phyloP scores from a whole-genome alignment of 2,113 vertebrate species.

The Beaufortia kweichowensis region DNA sequence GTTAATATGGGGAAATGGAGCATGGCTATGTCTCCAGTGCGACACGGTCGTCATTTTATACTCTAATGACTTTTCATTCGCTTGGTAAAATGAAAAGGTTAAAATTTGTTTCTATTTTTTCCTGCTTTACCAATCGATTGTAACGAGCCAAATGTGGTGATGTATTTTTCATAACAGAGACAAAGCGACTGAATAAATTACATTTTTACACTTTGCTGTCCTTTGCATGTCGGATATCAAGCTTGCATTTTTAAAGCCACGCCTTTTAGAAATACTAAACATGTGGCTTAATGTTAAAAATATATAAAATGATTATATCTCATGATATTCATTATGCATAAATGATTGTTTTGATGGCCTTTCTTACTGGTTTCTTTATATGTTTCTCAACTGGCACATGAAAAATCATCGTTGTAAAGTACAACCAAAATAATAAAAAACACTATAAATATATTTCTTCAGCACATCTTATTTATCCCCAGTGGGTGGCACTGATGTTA shows the following conservation, averaged over 20 bases:
- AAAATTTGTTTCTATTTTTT: neutral
- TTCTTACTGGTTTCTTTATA: neutral
- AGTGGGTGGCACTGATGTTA: constrained; percentile 43
- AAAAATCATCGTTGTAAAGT: neutral
- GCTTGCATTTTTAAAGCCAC: neutral
- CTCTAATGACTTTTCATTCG: neutral
- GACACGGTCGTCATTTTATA: neutral
- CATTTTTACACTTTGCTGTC: too few species aligned
- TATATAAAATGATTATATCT: too few species aligned
- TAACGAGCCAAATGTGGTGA: too few species aligned
- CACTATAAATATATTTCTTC: too few species aligned
- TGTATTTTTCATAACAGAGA: constrained; percentile 1
- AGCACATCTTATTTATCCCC: neutral
- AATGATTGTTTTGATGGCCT: neutral
- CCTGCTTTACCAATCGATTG: neutral
- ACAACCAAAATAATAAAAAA: neutral
- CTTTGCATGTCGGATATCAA: neutral
- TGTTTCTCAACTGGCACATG: neutral
- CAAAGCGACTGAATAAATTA: too few species aligned
- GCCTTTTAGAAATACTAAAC: neutral
- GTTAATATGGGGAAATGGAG: neutral
- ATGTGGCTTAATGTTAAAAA: neutral
- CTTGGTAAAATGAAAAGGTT: constrained; percentile 5
- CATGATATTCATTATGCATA: too few species aligned
- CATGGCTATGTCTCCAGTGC: neutral